Percentiles rank a stretch among this genome's conserved stretches.
Evolutionary conservation across 2,113 vertebrate genomes (phyloP).

Genomic region (human): GRCh38 chr4:18028501-18029000

Average conservation of each 20-base stretch:
- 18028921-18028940: neutral
- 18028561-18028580: neutral
- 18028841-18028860: neutral
- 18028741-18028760: neutral
- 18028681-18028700: neutral
- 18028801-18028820: slow-evolving; percentile 16
- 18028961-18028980: neutral
- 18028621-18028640: neutral
- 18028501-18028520: slow-evolving; percentile 42
- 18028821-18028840: neutral
- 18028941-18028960: neutral
- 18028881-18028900: neutral
- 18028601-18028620: neutral
- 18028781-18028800: slow-evolving; percentile 1
- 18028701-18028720: neutral
- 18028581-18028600: slow-evolving; percentile 32
- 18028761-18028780: neutral
- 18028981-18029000: neutral
- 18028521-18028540: slow-evolving; percentile 5
- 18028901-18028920: neutral
- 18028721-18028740: slow-evolving; percentile 16
- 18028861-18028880: slow-evolving; percentile 15
- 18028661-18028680: neutral
- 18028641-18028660: slow-evolving; percentile 29
- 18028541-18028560: slow-evolving; percentile 31